A percentile compares a stretch with the other conserved stretches of the same genome.
Conservation (phyloP, 2,113 vertebrate species). For the Sapayoa aenigma region DNA sequence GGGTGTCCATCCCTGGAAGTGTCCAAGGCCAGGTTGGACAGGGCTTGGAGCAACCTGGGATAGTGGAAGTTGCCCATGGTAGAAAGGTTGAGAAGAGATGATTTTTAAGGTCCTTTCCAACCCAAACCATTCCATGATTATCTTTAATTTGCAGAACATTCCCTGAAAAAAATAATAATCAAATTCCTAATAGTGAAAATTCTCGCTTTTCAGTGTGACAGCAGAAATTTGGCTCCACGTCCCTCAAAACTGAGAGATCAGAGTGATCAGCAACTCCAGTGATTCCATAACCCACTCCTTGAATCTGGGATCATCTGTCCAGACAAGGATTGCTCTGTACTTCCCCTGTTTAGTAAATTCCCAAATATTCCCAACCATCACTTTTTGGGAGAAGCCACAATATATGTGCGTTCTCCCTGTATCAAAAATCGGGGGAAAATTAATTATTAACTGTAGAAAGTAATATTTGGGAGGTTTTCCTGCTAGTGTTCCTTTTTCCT, state of each 20-base stretch:
- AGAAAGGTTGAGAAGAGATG: neutral
- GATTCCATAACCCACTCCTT: neutral
- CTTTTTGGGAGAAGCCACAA: neutral
- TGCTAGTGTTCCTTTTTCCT: neutral
- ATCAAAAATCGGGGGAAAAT: neutral
- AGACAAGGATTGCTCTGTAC: neutral
- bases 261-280: rapidly evolving
- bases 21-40: rapidly evolving
- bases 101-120: neutral
- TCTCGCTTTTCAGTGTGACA: neutral
- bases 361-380: neutral
- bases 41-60: neutral
- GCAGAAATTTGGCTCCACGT: neutral
- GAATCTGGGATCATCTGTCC: neutral
- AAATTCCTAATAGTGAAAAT: neutral
- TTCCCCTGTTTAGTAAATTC: neutral
- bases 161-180: neutral
- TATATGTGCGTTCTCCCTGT: neutral
- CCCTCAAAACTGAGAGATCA: neutral
- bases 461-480: neutral
- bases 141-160: neutral
- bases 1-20: neutral
- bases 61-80: neutral
- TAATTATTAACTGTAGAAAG: neutral
- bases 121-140: neutral